These are phyloP conservation scores for Drosophila fungiperda DNA, from an alignment of 2,888 invertebrate species.

Conservation along the genomic window DNA sequence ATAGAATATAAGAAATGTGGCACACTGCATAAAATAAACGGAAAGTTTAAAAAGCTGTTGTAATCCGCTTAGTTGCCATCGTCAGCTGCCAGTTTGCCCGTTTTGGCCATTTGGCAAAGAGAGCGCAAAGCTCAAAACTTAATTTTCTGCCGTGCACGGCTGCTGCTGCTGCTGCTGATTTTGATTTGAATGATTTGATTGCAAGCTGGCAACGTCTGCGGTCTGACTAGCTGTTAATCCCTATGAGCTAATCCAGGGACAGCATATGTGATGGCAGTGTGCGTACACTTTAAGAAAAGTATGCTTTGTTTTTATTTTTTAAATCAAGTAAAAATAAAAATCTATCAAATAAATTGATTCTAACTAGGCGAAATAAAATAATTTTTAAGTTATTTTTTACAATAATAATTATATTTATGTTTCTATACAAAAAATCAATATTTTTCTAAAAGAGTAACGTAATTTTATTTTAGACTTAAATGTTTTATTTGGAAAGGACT, in stretches of 20 bases:
- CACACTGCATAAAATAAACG: conserved; percentile 21
- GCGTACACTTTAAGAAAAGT: neutral
- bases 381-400: neutral
- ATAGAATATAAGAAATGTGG: conserved; percentile 17
- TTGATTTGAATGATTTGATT: too few relatives aligned
- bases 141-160: conserved; percentile 62
- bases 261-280: conserved; percentile 39
- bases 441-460: neutral
- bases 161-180: neutral
- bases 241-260: conserved; percentile 45
- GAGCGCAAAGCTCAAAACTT: conserved; percentile 69
- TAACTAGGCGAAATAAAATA: neutral
- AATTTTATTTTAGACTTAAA: neutral
- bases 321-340: neutral
- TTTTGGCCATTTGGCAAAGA: conserved; percentile 60
- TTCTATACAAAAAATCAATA: neutral
- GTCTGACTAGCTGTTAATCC: conserved; percentile 58
- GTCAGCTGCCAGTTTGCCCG: conserved; percentile 49
- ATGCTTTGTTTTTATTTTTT: neutral
- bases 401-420: neutral
- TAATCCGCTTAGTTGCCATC: conserved; percentile 76
- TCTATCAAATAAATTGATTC: neutral
- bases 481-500: neutral
- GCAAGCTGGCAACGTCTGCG: too few relatives aligned
- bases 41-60: conserved; percentile 43